These are phyloP conservation scores for Tetranychus piercei DNA, from an alignment of 2,888 invertebrate species.

Conservation along the genomic window DNA sequence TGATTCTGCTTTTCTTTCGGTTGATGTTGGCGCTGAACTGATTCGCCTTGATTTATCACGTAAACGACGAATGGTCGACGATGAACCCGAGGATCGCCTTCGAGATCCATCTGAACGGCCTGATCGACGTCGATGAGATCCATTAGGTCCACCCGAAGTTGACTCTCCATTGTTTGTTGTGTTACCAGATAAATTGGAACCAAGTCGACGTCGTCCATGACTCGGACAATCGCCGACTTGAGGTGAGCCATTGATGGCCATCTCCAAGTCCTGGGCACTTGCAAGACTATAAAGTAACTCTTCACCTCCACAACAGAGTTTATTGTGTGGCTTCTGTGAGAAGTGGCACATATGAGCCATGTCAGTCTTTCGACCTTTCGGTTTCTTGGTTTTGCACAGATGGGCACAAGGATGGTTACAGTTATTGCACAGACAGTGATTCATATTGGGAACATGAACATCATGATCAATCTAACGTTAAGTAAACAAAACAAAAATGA, in stretches of 20 bases:
- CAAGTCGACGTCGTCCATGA: neutral
- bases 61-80: neutral
- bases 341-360: conserved; percentile 24
- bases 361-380: conserved; percentile 20
- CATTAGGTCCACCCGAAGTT: neutral
- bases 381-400: conserved; percentile 20
- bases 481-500: neutral
- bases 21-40: neutral
- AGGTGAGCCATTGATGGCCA: neutral
- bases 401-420: conserved; percentile 24
- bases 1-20: neutral
- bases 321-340: conserved; percentile 22
- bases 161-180: neutral
- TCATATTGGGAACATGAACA: conserved; percentile 21
- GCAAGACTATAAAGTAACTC: conserved; percentile 15
- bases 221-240: neutral
- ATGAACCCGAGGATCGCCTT: neutral
- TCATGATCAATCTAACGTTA: conserved; percentile 22
- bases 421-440: conserved; percentile 22
- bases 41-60: neutral
- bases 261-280: neutral
- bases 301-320: conserved; percentile 24
- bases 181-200: neutral
- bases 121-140: conserved; percentile 2
- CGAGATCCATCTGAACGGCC: neutral